phyloP scores from a whole-genome alignment of 2,888 invertebrate genomes.

The Ischnura elegans region DNA sequence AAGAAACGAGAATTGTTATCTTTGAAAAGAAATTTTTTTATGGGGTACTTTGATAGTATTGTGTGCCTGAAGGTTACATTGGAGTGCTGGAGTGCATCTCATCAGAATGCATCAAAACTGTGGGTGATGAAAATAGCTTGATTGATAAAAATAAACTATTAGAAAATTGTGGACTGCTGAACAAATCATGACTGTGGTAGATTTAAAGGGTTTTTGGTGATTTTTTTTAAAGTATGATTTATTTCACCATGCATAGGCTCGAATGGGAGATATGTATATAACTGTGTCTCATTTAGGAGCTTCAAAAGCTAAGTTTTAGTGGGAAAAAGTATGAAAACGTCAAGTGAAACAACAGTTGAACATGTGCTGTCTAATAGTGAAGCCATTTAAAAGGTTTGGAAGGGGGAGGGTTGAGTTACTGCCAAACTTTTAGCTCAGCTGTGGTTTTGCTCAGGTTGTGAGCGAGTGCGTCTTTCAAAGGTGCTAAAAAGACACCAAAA shows the following conservation, averaged over 20 bases:
- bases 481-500: slow-evolving; percentile 64
- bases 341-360: slow-evolving; percentile 55
- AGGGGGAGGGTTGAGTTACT: slow-evolving; percentile 60
- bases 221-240: slow-evolving; percentile 23
- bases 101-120: slow-evolving; percentile 49
- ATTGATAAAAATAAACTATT: slow-evolving; percentile 46
- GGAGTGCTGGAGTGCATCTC: slow-evolving; percentile 41
- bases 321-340: neutral
- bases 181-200: slow-evolving; percentile 51
- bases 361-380: neutral
- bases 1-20: slow-evolving; percentile 65
- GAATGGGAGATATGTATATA: neutral
- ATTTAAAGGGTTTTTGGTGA: slow-evolving; percentile 38
- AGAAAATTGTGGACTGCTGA: slow-evolving; percentile 27
- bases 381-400: neutral
- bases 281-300: slow-evolving; percentile 12
- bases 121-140: neutral
- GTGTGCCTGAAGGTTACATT: slow-evolving; percentile 53
- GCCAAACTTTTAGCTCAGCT: slow-evolving; percentile 65
- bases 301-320: neutral
- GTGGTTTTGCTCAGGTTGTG: slow-evolving; percentile 67
- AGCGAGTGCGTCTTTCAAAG: slow-evolving; percentile 68
- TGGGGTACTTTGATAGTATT: slow-evolving; percentile 50
- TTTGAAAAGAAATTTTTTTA: slow-evolving; percentile 64
- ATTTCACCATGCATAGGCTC: slow-evolving; percentile 25